A percentile compares a stretch with the other conserved stretches of the same genome.
Evolutionary conservation across 2,797 vertebrate genomes (phyloP).

Genomic region (Enteromius anoplus): DNA sequence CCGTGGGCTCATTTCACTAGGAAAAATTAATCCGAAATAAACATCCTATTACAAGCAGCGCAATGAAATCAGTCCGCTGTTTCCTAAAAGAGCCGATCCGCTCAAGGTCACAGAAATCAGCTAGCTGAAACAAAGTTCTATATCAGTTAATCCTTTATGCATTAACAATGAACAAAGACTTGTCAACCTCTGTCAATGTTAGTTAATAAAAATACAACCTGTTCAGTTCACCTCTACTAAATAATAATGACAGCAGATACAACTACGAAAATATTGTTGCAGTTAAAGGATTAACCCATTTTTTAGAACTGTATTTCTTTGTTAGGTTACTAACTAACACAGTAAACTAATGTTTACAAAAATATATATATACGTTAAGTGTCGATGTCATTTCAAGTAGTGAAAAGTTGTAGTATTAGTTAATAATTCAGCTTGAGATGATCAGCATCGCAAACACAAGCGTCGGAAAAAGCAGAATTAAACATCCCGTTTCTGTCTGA

Average conservation of each 20-base stretch:
- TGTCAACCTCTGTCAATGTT: neutral
- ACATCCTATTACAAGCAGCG: neutral
- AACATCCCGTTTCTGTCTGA: neutral
- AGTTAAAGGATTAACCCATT: neutral
- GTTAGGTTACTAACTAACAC: neutral
- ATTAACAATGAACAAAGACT: neutral
- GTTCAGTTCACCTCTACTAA: neutral
- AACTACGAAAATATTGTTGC: neutral
- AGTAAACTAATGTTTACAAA: neutral
- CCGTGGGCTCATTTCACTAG: constrained; percentile 63
- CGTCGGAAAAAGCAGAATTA: neutral
- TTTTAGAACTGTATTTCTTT: neutral
- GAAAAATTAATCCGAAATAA: constrained; percentile 35
- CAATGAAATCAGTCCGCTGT: neutral
- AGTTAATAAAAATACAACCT: neutral
- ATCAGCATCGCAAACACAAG: neutral
- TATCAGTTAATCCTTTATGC: neutral
- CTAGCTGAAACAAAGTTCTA: neutral
- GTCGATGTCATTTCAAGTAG: neutral
- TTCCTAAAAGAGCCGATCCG: too few species aligned
- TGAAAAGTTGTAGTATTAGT: neutral
- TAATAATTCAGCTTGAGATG: neutral
- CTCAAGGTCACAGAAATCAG: neutral
- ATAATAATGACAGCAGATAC: neutral
- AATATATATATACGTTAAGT: neutral